Evolutionary conservation across 1,140 invertebrate species (phyloP).

Genomic region (Drosophila teissieri): DNA sequence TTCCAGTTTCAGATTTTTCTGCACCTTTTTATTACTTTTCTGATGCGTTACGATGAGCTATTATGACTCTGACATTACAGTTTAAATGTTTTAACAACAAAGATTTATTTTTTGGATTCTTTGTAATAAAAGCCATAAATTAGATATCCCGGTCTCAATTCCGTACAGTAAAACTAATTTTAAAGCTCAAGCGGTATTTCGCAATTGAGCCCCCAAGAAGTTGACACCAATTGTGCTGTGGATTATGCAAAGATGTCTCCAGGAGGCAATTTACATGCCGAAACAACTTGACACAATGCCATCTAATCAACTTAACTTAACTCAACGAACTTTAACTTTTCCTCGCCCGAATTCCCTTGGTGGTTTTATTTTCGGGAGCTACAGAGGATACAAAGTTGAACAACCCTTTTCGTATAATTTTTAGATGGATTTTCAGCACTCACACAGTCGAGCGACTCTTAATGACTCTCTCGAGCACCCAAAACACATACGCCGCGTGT

Average conservation of each 20-base stretch:
- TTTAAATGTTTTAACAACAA: too few species aligned
- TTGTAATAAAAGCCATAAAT: too few species aligned
- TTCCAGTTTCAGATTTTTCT: too few species aligned
- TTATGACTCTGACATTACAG: too few species aligned
- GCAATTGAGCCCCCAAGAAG: slow-evolving; percentile 49
- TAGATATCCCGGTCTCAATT: too few species aligned
- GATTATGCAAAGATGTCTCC: slow-evolving; percentile 17
- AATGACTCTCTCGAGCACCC: slow-evolving; percentile 74
- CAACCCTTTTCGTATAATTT: slow-evolving; percentile 66
- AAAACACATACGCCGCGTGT: slow-evolving; percentile 60
- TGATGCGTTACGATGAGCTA: too few species aligned
- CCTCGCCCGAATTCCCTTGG: slow-evolving; percentile 26
- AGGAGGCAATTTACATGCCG: slow-evolving; percentile 45
- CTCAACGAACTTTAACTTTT: slow-evolving; percentile 68
- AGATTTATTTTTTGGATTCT: too few species aligned
- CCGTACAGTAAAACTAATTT: neutral
- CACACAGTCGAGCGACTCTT: slow-evolving; percentile 65
- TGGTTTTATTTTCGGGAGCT: slow-evolving; percentile 13
- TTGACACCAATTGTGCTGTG: slow-evolving; percentile 38
- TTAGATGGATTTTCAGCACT: slow-evolving; percentile 41
- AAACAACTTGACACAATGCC: slow-evolving; percentile 22
- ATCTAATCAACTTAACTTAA: slow-evolving; percentile 76
- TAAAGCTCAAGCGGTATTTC: neutral
- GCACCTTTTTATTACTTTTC: too few species aligned
- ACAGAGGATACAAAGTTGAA: slow-evolving; percentile 54